These are phyloP conservation scores for Elmis aenea DNA, from an alignment of 2,888 invertebrate genomes.

Conservation along the genomic window DNA sequence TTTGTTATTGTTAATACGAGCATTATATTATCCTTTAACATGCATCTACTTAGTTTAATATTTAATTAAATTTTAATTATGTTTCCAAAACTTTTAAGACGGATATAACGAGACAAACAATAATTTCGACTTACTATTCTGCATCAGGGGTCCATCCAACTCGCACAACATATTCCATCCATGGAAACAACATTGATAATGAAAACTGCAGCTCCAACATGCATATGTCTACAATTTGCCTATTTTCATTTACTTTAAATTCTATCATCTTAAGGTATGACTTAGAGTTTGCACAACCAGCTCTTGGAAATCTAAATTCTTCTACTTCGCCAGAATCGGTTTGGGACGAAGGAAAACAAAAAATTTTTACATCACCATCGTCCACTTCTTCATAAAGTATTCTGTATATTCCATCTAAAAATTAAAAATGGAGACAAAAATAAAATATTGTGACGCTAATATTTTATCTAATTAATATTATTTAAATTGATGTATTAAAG, in stretches of 20 bases:
- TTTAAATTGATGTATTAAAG: no score
- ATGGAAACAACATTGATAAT: slow-evolving; percentile 77
- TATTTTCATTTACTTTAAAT: slow-evolving; percentile 60
- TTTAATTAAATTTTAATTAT: slow-evolving; percentile 6
- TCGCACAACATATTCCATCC: slow-evolving; percentile 92
- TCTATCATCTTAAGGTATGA: slow-evolving; percentile 83
- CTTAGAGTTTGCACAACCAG: slow-evolving; percentile 85
- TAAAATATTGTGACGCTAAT: slow-evolving; percentile 6
- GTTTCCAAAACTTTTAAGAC: not conserved
- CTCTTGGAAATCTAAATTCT: slow-evolving; percentile 83
- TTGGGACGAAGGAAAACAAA: slow-evolving; percentile 81
- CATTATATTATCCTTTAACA: no score
- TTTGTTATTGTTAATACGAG: no score
- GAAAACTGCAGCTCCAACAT: slow-evolving; percentile 72
- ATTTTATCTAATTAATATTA: no score
- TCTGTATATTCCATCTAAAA: slow-evolving; percentile 67
- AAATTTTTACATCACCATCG: slow-evolving; percentile 85
- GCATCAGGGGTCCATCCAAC: slow-evolving; percentile 95
- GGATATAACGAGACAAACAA: not conserved
- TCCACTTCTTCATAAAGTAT: slow-evolving; percentile 85
- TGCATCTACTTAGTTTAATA: no score
- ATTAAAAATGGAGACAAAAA: slow-evolving; percentile 3
- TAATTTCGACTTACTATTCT: slow-evolving; percentile 66
- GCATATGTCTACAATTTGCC: slow-evolving; percentile 70
- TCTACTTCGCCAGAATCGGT: slow-evolving; percentile 75